Evolutionary conservation across 2,888 invertebrate genomes (phyloP), one percentile per base, ranked within the genome.

Genomic region (Leptarthrus brevirostris): DNA sequence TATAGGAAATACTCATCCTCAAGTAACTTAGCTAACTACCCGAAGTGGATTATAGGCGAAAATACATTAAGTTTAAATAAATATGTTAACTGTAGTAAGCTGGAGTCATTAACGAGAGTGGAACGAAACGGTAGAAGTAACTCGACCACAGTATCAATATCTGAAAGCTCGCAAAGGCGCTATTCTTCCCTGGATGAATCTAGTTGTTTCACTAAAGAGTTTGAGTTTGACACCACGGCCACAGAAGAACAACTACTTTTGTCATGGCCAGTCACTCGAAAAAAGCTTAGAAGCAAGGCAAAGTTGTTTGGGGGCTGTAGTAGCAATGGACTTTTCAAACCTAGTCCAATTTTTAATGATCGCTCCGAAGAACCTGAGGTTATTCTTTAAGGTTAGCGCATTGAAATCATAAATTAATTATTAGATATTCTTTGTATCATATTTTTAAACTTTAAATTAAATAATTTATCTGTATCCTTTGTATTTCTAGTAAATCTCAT

Each of bases 211-310:
- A 83, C 78, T 81, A 24, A 84, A 84, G 76, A 83, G 80, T 71
- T 81, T 12, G 82, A 72, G 81, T 58, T 74, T 8, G 77, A 73
- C 34, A 74, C 76, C n/a, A 74, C 75, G n/a, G 76, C 74, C 20
- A 76, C 86, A 5, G 87, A 87, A 73, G 88, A 89, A 79, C 86
- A 87, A 75, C 81, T 87, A 20, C 83, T 89, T 47, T 85, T 89
- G 53, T 87, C 88, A 22, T 90, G 89, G 89, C 88, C 88, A 34
- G 79, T 81, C 4, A 81, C 82, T 36, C 82, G 83, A 76, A 81
- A 79, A 77, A 80, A 78, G 78, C 76, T 72, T 71, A 78, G 22
- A 77, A 56, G 18, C 66, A 47, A 74, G 74, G 76, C 24, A 18
- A 75, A 75, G 49, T 26, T 73, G 8, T 75, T 75, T 16, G 64